A percentile compares a stretch with the other conserved stretches of the same genome.
These are phyloP conservation scores for Rhabdomys pumilio DNA, from an alignment of 2,797 vertebrate genomes.

Conservation along the genomic window DNA sequence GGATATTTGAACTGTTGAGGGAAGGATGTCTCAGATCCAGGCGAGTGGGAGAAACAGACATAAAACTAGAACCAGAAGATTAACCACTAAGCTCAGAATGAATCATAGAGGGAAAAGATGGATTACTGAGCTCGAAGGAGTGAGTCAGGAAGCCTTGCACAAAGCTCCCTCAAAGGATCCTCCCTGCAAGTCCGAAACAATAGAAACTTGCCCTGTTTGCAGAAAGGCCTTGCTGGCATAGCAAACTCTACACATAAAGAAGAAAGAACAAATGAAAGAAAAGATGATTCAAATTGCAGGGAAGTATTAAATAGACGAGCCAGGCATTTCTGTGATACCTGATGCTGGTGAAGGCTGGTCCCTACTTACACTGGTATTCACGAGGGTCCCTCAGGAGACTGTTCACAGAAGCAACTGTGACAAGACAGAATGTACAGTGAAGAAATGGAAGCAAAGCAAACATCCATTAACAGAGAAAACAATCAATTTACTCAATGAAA, in stretches of 20 bases:
- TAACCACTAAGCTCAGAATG: constrained; percentile 87
- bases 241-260: neutral
- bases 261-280: neutral
- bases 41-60: constrained; percentile 81
- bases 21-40: constrained; percentile 86
- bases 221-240: neutral
- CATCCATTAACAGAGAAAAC: neutral
- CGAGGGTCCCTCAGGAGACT: neutral
- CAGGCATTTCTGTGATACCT: neutral
- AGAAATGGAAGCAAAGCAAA: neutral
- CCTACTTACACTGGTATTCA: neutral
- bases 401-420: neutral
- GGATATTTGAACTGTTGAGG: constrained; percentile 87
- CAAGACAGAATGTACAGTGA: neutral
- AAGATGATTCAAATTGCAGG: neutral
- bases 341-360: neutral
- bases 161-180: constrained; percentile 76
- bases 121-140: constrained; percentile 86
- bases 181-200: constrained; percentile 76
- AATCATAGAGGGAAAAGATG: constrained; percentile 86
- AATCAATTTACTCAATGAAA: neutral
- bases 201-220: constrained; percentile 78
- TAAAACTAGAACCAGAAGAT: constrained; percentile 89
- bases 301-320: neutral
- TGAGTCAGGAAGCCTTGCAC: constrained; percentile 82